phyloP scores from a whole-genome alignment of 2,888 invertebrate species.

The Agelastica alni region DNA sequence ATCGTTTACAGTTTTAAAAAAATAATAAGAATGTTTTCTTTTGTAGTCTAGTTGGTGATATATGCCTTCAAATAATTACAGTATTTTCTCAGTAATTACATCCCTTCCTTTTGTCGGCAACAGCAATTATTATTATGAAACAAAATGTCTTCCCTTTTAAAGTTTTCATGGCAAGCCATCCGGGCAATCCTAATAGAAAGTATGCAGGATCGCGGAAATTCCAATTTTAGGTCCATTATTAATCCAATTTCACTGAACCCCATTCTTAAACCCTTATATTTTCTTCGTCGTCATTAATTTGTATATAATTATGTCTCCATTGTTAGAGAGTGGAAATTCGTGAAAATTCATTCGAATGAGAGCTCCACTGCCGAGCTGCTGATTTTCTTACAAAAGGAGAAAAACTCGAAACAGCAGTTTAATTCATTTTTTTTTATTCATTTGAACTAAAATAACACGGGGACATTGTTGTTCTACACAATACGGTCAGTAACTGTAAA shows the following conservation, averaged over 20 bases:
- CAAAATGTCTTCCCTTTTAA: conserved; percentile 15
- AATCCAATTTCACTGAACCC: conserved; percentile 28
- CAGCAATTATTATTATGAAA: conserved; percentile 18
- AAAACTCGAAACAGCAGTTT: conserved; percentile 25
- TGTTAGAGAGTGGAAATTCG: conserved; percentile 25
- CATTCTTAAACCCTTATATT: conserved; percentile 20
- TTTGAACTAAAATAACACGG: no score
- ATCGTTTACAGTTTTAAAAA: no score
- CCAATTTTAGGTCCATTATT: conserved; percentile 28
- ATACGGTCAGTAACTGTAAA: no score
- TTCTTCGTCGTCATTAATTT: conserved; percentile 29
- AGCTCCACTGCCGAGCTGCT: conserved; percentile 5
- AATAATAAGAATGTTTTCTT: no score
- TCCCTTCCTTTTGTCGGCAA: conserved; percentile 1
- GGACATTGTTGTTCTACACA: no score
- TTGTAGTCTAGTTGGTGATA: conserved; percentile 16
- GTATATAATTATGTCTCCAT: conserved; percentile 33
- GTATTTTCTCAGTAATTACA: conserved; percentile 17
- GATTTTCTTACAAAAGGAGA: conserved; percentile 12
- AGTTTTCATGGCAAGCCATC: conserved; percentile 20
- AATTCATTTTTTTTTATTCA: not conserved
- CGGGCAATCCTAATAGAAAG: conserved; percentile 27
- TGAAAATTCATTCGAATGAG: conserved; percentile 21
- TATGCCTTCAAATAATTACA: conserved; percentile 15
- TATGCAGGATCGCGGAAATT: conserved; percentile 26